These are phyloP conservation scores for Thamnaconus septentrionalis DNA, from an alignment of 2,113 vertebrate genomes.

Conservation along the genomic window DNA sequence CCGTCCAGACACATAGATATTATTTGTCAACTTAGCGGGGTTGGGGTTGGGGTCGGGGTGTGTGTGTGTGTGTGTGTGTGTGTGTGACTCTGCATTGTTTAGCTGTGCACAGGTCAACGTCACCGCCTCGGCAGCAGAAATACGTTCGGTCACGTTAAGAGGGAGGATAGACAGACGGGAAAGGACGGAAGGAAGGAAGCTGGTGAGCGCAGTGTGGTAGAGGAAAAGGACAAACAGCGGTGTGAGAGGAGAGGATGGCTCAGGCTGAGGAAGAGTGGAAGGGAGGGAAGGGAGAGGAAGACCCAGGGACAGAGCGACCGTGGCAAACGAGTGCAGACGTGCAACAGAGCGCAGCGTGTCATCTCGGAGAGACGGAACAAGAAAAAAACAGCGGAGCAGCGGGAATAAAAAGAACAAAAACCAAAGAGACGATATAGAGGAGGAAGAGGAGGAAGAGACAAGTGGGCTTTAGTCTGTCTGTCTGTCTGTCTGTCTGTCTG, in stretches of 20 bases:
- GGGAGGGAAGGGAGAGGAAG: too few relatives aligned
- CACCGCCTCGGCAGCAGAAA: neutral
- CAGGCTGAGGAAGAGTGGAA: conserved; percentile 11
- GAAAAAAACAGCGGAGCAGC: conserved; percentile 25
- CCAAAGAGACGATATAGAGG: conserved; percentile 29
- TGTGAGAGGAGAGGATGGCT: conserved; percentile 14
- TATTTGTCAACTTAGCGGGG: too few relatives aligned
- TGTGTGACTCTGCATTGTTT: neutral
- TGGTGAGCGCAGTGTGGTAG: conserved; percentile 7
- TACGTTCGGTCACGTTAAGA: neutral
- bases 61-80: neutral
- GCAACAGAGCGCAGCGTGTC: conserved; percentile 43
- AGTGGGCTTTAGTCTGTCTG: conserved; percentile 32
- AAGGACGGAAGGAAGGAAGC: neutral
- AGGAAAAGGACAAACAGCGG: conserved; percentile 16
- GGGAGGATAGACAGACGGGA: neutral
- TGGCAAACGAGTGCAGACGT: conserved; percentile 53
- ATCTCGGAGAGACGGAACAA: conserved; percentile 38
- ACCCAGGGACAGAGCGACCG: conserved; percentile 18
- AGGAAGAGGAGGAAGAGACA: conserved; percentile 30
- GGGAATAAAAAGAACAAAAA: conserved; percentile 31
- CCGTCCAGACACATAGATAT: too few relatives aligned
- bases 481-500: conserved; percentile 5
- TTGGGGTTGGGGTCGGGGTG: neutral
- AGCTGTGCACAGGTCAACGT: too few relatives aligned